Percentiles rank a stretch among this genome's conserved stretches.
Evolutionary conservation across 1,140 invertebrate genomes (phyloP).

Genomic region (Brachionus calyciflorus): DNA sequence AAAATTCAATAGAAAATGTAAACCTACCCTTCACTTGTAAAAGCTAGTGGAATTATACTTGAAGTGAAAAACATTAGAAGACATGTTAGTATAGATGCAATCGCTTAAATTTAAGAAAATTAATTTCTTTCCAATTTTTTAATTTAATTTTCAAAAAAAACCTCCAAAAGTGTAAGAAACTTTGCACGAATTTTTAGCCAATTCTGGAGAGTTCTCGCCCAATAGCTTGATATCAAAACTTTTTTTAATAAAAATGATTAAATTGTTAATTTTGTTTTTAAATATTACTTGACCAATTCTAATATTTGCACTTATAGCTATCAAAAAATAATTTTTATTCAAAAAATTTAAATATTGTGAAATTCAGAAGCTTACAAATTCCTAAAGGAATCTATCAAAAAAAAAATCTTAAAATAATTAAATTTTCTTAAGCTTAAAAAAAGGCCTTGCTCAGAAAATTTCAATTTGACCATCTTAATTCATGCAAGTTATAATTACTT

Average conservation of each 20-base stretch:
- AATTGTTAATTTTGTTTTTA: background rate
- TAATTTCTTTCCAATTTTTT: no score
- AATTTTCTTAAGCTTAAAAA: no score
- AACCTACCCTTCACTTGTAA: background rate
- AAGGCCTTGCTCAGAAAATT: no score
- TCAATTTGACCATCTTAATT: no score
- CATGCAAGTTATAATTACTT: no score
- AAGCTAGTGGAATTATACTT: background rate
- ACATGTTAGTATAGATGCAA: background rate
- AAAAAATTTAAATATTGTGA: background rate
- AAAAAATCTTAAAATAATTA: background rate
- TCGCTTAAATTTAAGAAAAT: background rate
- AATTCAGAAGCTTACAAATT: constrained; percentile 18
- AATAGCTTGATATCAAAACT: constrained; percentile 1
- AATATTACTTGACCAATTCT: constrained; percentile 26
- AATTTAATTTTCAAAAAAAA: no score
- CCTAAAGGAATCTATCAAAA: constrained; percentile 10
- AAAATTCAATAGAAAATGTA: background rate
- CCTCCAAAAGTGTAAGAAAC: constrained; percentile 6
- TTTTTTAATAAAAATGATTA: background rate
- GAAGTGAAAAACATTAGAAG: background rate
- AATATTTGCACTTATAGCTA: constrained; percentile 24
- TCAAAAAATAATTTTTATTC: background rate
- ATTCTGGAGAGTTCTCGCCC: background rate
- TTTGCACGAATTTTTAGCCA: constrained; percentile 4